Conservation (phyloP, 2,797 vertebrate genomes). For the Uromys caudimaculatus region DNA sequence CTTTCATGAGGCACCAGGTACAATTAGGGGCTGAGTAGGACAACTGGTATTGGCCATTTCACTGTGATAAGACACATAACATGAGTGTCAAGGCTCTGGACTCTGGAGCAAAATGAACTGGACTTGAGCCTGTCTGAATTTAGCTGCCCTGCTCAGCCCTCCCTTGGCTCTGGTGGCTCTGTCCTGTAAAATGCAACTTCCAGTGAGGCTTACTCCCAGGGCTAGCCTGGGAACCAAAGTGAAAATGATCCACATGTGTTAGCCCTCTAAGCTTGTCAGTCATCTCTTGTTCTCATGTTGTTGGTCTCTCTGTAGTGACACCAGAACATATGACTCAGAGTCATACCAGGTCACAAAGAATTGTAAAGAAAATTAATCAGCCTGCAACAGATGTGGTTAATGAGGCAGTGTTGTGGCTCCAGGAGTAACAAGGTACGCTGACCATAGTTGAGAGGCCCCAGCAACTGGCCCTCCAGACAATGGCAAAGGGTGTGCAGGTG, state of each 20-base stretch:
- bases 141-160: background rate
- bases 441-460: background rate
- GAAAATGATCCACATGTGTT: background rate
- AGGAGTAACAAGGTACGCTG: rapidly evolving
- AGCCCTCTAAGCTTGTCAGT: background rate
- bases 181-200: background rate
- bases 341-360: rapidly evolving
- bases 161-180: background rate
- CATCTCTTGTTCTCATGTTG: background rate
- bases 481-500: background rate
- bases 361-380: background rate
- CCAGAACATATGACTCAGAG: background rate
- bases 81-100: background rate
- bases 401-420: background rate
- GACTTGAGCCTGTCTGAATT: background rate
- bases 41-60: rapidly evolving
- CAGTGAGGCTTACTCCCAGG: background rate
- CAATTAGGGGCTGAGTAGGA: background rate
- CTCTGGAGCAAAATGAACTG: background rate
- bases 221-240: background rate
- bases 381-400: background rate
- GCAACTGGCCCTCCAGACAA: background rate
- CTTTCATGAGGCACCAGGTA: background rate
- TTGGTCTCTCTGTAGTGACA: background rate
- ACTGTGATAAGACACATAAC: rapidly evolving